phyloP scores from a whole-genome alignment of 2,888 invertebrate genomes.

The Vandiemenella viatica region DNA sequence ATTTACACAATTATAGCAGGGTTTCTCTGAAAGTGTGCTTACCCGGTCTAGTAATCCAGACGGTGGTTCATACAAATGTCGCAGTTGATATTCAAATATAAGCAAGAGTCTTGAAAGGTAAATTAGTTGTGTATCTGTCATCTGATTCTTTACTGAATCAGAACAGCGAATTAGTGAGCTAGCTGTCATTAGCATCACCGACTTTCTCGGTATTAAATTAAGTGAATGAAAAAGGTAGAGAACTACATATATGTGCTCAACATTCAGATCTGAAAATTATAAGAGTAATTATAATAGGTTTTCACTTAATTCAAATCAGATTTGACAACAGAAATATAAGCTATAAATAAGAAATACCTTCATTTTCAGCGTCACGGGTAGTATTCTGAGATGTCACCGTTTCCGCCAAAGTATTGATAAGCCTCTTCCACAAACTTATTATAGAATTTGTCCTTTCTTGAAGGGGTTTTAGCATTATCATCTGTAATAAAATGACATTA shows the following conservation, averaged over 20 bases:
- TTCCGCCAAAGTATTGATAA: slow-evolving; percentile 77
- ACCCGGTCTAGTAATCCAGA: slow-evolving; percentile 74
- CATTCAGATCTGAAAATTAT: slow-evolving; percentile 62
- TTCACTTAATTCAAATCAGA: neutral
- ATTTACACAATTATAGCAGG: neutral
- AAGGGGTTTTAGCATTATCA: slow-evolving; percentile 62
- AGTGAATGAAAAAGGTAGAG: slow-evolving; percentile 88
- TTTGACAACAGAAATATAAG: neutral
- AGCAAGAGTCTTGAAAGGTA: slow-evolving; percentile 69
- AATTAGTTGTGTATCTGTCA: slow-evolving; percentile 57
- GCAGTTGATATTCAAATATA: slow-evolving; percentile 85
- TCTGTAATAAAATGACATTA: slow-evolving; percentile 32
- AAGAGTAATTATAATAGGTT: slow-evolving; percentile 18
- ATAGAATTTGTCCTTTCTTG: slow-evolving; percentile 81
- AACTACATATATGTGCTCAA: slow-evolving; percentile 89
- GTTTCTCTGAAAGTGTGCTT: slow-evolving; percentile 11
- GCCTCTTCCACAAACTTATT: slow-evolving; percentile 79
- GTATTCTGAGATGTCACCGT: slow-evolving; percentile 53
- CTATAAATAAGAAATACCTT: slow-evolving; percentile 35
- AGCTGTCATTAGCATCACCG: slow-evolving; percentile 68
- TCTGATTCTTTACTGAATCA: slow-evolving; percentile 33
- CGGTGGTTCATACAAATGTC: slow-evolving; percentile 87
- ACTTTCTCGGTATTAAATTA: slow-evolving; percentile 92
- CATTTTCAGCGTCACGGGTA: slow-evolving; percentile 51
- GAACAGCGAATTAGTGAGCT: slow-evolving; percentile 55